phyloP scores from a whole-genome alignment of 64 coral and sea anemone genomes.

The Trachythela sp. region DNA sequence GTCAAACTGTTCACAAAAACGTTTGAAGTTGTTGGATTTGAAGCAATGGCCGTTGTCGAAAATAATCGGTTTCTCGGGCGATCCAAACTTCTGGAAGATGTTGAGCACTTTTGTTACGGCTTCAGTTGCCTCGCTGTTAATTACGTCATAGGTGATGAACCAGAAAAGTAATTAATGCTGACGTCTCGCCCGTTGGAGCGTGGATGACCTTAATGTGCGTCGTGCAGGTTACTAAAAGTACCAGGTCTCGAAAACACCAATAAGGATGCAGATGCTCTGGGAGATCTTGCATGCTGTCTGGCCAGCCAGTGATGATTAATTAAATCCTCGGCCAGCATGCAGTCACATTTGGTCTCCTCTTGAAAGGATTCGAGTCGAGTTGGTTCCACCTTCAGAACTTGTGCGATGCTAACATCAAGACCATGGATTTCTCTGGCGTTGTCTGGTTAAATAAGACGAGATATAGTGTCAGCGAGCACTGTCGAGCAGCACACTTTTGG shows the following conservation, averaged over 20 bases:
- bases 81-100: constrained; percentile 56
- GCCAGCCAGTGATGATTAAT: constrained; percentile 49
- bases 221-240: too few species aligned
- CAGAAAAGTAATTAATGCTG: constrained; percentile 59
- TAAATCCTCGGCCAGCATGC: neutral
- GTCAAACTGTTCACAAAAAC: constrained; percentile 6
- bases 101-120: constrained; percentile 37
- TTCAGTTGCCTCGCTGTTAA: constrained; percentile 34
- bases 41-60: constrained; percentile 64
- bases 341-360: constrained; percentile 41
- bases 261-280: constrained; percentile 38
- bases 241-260: constrained; percentile 54
- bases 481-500: constrained; percentile 35
- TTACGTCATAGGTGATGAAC: constrained; percentile 48
- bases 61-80: constrained; percentile 45
- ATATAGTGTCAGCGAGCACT: constrained; percentile 51
- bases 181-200: too few species aligned
- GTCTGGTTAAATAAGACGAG: constrained; percentile 20
- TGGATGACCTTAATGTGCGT: too few species aligned
- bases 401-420: constrained; percentile 42
- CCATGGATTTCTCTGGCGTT: constrained; percentile 42
- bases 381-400: constrained; percentile 45
- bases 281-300: constrained; percentile 48
- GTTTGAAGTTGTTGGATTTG: constrained; percentile 13
- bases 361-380: constrained; percentile 34